Base-by-base conservation (phyloP, 2,797 vertebrate genomes). In the Premnoplex brunnescens region DNA sequence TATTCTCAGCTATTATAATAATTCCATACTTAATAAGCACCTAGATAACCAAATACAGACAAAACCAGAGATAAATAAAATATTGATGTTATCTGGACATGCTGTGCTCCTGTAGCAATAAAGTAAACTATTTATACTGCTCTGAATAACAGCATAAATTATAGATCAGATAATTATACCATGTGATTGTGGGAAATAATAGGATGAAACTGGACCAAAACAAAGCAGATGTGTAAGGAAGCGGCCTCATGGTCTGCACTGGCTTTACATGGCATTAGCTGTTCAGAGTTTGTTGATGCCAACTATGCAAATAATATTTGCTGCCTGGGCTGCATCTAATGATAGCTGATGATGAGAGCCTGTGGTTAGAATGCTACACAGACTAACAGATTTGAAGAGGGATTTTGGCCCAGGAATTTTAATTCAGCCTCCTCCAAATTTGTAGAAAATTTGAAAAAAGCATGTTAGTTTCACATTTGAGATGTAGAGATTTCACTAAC, bases 1-100 rank as follows among this genome's bases (percentile, higher is more conserved):
- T 93, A 78, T 88, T 85, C 66, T 88, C 36, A 1, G 10, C 56
- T 89, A 41, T 88, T 91, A 60, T 48, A 69, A 78, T 82, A 87
- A 92, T 87, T 89, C 44, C 1, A 1, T 84, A 44, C 51, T 85
- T 96, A 89, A 85, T 89, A 92, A 88, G 58, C 49, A 89, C 54
- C 64, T 75, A 62, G 64, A 91, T 94, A 92, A 89, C 82, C 39
- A 91, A 89, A 92, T 81, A 68, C 16, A 51, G 44, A 79, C 30
- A 60, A 48, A 91, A 88, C 44, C 49, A 78, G 72, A 77, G 58
- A 85, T 62, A 89, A 91, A 92, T 91, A 92, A 95, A 86, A 90
- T 89, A 88, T 81, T 75, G 73, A 64, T 92, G 82, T 81, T 89
- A 84, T 88, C 91, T 81, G 95, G 92, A 94, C 79, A 76, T 32